Evolutionary conservation across 2,888 invertebrate species (phyloP).

Genomic region (Amblyteles armatorius): DNA sequence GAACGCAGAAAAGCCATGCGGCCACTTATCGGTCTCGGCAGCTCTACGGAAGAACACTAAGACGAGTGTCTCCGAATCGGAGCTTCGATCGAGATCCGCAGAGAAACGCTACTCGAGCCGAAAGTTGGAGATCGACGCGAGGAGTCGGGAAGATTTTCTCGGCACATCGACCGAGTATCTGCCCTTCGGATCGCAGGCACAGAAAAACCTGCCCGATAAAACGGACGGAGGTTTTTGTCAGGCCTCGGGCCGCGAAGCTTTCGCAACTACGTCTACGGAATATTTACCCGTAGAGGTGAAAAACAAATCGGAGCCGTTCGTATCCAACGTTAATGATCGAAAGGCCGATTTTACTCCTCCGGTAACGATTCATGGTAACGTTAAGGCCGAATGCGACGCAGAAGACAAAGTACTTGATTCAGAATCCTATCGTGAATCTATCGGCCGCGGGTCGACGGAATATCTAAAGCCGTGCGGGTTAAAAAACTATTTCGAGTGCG

Average conservation of each 20-base stretch:
- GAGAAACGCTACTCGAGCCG: background rate
- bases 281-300: background rate
- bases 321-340: background rate
- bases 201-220: background rate
- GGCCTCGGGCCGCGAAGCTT: background rate
- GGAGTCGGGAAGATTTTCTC: background rate
- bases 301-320: background rate
- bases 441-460: background rate
- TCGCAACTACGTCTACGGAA: background rate
- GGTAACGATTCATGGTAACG: background rate
- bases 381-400: background rate
- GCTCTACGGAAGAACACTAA: slow-evolving; percentile 17
- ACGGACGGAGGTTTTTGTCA: background rate
- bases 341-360: background rate
- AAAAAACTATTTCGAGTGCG: background rate
- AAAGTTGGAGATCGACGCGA: background rate
- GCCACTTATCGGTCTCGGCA: background rate
- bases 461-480: background rate
- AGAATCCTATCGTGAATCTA: background rate
- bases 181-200: background rate
- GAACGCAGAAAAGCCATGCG: background rate
- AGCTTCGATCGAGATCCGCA: slow-evolving; percentile 5
- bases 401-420: background rate
- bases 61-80: background rate
- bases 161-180: slow-evolving; percentile 10